Base-by-base conservation (phyloP, 2,888 invertebrate genomes). In the Eustalomyia histrio region DNA sequence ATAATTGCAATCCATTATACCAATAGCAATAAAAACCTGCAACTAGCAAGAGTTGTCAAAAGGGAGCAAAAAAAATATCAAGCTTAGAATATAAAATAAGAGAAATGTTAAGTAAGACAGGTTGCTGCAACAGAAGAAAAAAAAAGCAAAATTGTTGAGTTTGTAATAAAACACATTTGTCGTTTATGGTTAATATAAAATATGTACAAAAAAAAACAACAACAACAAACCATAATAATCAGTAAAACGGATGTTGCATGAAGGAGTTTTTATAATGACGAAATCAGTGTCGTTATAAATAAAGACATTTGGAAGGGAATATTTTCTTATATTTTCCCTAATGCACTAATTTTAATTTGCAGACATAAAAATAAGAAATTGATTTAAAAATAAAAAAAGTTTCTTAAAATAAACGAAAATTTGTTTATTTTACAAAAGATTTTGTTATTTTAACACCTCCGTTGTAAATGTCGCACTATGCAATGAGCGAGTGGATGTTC, bases 131-230 rank as follows among this genome's bases (percentile, higher is more conserved):
- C 24, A 64, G 24, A 33, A 68, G 29, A 50, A 55, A 67, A 63
- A 14, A 64, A 17, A 33, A 68, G 29, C 39, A 55, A 67, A 63
- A 14, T 18, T 60, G 18, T 69, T 60, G 72, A 47, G 53, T 64
- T 69, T 17, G 47, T 60, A 76, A 43, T 63, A 72, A 52, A 72
- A 76, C 63, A 80, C 80, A 80, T 76, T 76, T 80, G 76, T 80
- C 60, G 64, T 73, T 76, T 73, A 76, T 67, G 67, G 61, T 67
- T 58, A 55, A 33, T 67, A 71, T 60, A 60, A 72, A 58, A 2
- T 53, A 50, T 4, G 10, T 17, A 17, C n/a, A 21, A 16, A 29
- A 33, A 16, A 29, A 43, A 60, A 58, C 71, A 21, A 61, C 17
- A 24, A 58, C 7, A 29, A 29, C 7, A 29, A 29, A 29, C 24